phyloP scores from a whole-genome alignment of 1,140 invertebrate species.

The Leptinotarsa lineolata region DNA sequence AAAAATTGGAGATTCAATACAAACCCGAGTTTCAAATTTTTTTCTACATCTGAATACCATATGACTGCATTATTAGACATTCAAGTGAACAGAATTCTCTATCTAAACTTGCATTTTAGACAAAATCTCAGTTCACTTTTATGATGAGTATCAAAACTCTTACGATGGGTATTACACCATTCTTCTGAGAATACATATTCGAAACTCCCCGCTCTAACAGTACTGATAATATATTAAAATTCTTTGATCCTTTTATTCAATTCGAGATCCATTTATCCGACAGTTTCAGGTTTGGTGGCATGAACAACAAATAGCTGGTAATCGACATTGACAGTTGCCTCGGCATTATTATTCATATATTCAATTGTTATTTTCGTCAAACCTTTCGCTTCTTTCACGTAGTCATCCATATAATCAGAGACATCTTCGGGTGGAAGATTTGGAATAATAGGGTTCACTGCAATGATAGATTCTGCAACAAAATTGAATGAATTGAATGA shows the following conservation, averaged over 20 bases:
- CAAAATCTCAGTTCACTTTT: no score
- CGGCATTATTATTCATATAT: constrained; percentile 54
- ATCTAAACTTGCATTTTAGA: no score
- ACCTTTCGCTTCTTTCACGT: constrained; percentile 58
- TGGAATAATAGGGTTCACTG: constrained; percentile 76
- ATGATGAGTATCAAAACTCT: no score
- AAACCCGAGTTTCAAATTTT: no score
- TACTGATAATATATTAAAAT: no score
- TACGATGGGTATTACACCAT: no score
- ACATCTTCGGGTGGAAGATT: constrained; percentile 66
- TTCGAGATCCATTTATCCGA: background rate
- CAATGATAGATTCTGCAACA: constrained; percentile 67
- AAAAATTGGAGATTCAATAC: no score
- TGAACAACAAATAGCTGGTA: constrained; percentile 64
- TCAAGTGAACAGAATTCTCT: no score
- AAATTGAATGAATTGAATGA: background rate
- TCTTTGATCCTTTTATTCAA: background rate
- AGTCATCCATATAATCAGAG: constrained; percentile 68
- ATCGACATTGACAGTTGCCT: constrained; percentile 50
- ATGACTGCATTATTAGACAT: no score
- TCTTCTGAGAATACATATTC: no score
- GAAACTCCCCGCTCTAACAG: no score
- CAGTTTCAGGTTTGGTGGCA: constrained; percentile 47
- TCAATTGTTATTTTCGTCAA: constrained; percentile 56
- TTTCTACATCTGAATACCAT: no score